phyloP scores from a whole-genome alignment of 1,140 invertebrate species.

The Orussus abietinus region DNA sequence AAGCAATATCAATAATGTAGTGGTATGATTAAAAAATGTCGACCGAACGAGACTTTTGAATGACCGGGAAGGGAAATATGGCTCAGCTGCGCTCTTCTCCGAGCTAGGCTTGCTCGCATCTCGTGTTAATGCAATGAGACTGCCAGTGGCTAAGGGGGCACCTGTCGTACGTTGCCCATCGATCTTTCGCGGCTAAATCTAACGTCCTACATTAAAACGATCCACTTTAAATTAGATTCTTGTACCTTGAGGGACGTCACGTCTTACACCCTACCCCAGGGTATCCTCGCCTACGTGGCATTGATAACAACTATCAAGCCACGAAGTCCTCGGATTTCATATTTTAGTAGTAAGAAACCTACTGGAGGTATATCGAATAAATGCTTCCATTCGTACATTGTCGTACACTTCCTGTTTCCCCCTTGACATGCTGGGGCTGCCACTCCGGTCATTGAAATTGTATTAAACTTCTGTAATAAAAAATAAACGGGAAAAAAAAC shows the following conservation, averaged over 20 bases:
- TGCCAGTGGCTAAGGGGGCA: conserved; percentile 33
- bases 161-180: conserved; percentile 33
- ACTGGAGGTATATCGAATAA: too few relatives aligned
- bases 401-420: too few relatives aligned
- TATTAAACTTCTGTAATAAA: too few relatives aligned
- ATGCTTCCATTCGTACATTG: too few relatives aligned
- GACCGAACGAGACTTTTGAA: conserved; percentile 39
- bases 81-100: conserved; percentile 42
- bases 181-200: conserved; percentile 23
- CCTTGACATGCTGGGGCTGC: too few relatives aligned
- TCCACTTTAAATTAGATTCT: background rate
- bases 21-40: conserved; percentile 36
- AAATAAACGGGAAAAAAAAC: too few relatives aligned
- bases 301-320: too few relatives aligned
- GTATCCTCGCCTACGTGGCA: too few relatives aligned
- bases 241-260: background rate
- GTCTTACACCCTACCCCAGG: too few relatives aligned
- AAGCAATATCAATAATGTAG: conserved; percentile 45
- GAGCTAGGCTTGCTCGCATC: conserved; percentile 40
- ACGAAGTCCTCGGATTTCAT: too few relatives aligned
- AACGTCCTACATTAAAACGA: background rate
- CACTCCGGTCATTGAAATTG: too few relatives aligned
- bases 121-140: conserved; percentile 40
- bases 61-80: conserved; percentile 38
- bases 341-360: too few relatives aligned